Evolutionary conservation across 2,888 invertebrate species (phyloP).

Genomic region (Eretmocerus hayati): DNA sequence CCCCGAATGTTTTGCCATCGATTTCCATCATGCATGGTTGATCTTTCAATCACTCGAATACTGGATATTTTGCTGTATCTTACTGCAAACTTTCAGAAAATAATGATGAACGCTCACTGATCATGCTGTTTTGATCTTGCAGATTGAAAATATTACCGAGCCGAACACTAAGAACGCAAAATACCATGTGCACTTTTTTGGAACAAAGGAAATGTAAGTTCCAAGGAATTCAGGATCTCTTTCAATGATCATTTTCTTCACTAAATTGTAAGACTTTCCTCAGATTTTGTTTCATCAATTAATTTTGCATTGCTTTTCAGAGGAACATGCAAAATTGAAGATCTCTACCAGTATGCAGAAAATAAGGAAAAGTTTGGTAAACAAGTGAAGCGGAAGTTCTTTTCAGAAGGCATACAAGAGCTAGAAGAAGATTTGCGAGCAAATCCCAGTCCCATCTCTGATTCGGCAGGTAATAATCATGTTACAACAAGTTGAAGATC

Average conservation of each 20-base stretch:
- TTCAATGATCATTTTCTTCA: neutral
- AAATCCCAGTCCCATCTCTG: slow-evolving; percentile 14
- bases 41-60: too few relatives aligned
- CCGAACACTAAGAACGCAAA: slow-evolving; percentile 59
- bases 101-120: too few relatives aligned
- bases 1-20: too few relatives aligned
- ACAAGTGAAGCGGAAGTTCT: slow-evolving; percentile 72
- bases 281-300: neutral
- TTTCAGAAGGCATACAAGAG: slow-evolving; percentile 81
- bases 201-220: slow-evolving; percentile 87
- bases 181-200: slow-evolving; percentile 87
- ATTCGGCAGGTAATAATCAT: neutral
- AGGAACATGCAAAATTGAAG: slow-evolving; percentile 65
- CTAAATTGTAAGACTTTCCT: neutral
- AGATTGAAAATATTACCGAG: slow-evolving; percentile 55
- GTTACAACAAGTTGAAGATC: neutral
- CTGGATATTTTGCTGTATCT: too few relatives aligned
- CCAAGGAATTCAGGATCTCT: neutral
- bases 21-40: too few relatives aligned
- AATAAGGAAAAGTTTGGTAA: slow-evolving; percentile 74
- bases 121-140: slow-evolving; percentile 8
- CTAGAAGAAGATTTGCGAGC: slow-evolving; percentile 72
- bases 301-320: slow-evolving; percentile 5
- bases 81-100: too few relatives aligned
- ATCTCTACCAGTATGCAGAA: slow-evolving; percentile 76